Evolutionary conservation across 2,888 invertebrate species (phyloP).

Genomic region (Drosophila pseudotakahashii): DNA sequence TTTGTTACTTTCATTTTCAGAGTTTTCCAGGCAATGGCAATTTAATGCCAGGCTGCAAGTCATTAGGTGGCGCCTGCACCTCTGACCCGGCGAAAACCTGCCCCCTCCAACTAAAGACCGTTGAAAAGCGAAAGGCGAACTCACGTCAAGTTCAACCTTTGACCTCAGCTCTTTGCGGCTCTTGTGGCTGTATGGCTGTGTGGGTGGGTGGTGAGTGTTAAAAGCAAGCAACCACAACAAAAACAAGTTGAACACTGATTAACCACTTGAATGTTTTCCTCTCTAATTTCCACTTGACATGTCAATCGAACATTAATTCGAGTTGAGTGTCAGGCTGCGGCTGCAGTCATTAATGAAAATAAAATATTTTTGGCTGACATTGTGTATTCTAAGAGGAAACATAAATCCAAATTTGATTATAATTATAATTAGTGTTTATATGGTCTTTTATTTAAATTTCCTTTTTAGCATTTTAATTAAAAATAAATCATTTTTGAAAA

Average conservation of each 20-base stretch:
- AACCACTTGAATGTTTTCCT: conserved; percentile 32
- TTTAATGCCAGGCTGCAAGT: conserved; percentile 55
- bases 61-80: conserved; percentile 60
- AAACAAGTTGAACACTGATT: conserved; percentile 26
- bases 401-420: background rate
- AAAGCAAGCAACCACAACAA: conserved; percentile 11
- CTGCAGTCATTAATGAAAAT: background rate
- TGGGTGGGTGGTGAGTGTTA: conserved; percentile 9
- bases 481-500: too few relatives aligned
- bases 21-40: conserved; percentile 42
- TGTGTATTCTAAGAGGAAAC: background rate
- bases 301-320: conserved; percentile 46
- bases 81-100: conserved; percentile 45
- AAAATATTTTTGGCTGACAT: background rate
- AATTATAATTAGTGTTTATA: background rate
- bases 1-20: conserved; percentile 36
- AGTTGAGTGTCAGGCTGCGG: background rate
- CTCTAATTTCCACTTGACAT: conserved; percentile 46
- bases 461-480: background rate
- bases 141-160: conserved; percentile 57
- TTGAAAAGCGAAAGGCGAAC: conserved; percentile 69
- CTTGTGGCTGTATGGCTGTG: background rate
- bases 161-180: conserved; percentile 27
- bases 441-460: background rate
- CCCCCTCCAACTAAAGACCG: conserved; percentile 14